Conservation (phyloP, 2,797 vertebrate species). For the Liasis olivaceus region DNA sequence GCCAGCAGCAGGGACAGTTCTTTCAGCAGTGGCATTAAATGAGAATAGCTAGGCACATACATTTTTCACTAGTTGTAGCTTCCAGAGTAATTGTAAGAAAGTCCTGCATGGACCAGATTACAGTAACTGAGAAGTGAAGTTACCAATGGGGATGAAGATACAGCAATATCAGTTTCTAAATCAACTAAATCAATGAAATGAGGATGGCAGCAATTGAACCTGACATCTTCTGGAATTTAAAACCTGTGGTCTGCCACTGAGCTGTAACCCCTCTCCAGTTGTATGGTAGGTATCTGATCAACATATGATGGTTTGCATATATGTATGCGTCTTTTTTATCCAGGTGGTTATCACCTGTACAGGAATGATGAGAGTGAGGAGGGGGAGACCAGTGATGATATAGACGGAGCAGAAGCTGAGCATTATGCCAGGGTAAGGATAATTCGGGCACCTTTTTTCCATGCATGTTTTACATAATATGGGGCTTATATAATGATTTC, state of each 20-base stretch:
- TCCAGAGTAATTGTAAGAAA: not conserved
- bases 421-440: constrained; percentile 73
- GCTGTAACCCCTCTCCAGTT: not conserved
- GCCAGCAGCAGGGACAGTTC: not conserved
- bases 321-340: rapidly evolving
- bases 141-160: not conserved
- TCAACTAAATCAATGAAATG: not conserved
- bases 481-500: not conserved
- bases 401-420: constrained; percentile 67
- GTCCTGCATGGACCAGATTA: not conserved
- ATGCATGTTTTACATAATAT: not conserved
- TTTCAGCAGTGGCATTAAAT: not conserved
- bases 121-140: not conserved
- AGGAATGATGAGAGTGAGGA: constrained; percentile 37
- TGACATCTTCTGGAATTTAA: not conserved
- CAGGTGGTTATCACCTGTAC: constrained; percentile 67
- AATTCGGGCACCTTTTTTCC: rapidly evolving
- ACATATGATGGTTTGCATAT: not conserved
- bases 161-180: not conserved
- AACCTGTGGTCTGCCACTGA: not conserved
- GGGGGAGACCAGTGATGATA: constrained; percentile 50
- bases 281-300: not conserved
- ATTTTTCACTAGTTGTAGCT: not conserved
- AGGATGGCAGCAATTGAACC: not conserved
- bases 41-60: not conserved